Evolutionary conservation across 2,113 vertebrate genomes (phyloP), one percentile per base, ranked within the genome.

Genomic region (Oncorhynchus nerka): DNA sequence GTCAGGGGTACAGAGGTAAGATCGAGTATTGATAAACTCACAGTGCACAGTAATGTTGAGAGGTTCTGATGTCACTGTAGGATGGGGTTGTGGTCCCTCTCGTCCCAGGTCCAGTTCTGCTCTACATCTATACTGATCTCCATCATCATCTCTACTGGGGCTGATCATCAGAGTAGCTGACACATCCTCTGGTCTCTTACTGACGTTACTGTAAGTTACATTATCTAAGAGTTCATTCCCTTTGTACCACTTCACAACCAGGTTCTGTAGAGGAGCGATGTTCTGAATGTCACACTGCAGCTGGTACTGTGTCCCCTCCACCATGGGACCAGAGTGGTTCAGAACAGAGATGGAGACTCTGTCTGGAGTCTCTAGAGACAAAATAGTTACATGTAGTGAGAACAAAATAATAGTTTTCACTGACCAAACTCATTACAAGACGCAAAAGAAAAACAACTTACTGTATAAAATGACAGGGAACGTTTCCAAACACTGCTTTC

Each of bases 111-210:
- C 73, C 72, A 96, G 71, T 22, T 69, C 16, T 0, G 86, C 87
- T 68, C 73, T 84, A 77, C 95, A 96, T 0, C 78, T 85, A 77
- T 93, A 71, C 65, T 59, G 80, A 1, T 71, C 75, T 6, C 74
- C 80, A 0, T 79, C 1, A 55, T 93, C 75, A 0, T 0, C 3
- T 76, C 80, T 91, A 22, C 13, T 15, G 0, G 81, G 78, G 2
- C 0, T 71, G 82, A 94, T 0, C 0, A 0, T 7, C 59, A 93
- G n/a, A 30, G 30, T 92, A 5, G 70, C 70, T 0, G 66, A 82
- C 68, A 87, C 71, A 22, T 72, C 82, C 8, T 71, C 34, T n/a
- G 64, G 55, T 74, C 45, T 68, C 1, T 15, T 30, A 5, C 1
- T 8, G 28, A 0, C 32, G 15, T 19, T 8, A 20, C 48, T 12